Evolutionary conservation across 2,888 invertebrate genomes (phyloP).

Genomic region (Tolmerus cingulatus): DNA sequence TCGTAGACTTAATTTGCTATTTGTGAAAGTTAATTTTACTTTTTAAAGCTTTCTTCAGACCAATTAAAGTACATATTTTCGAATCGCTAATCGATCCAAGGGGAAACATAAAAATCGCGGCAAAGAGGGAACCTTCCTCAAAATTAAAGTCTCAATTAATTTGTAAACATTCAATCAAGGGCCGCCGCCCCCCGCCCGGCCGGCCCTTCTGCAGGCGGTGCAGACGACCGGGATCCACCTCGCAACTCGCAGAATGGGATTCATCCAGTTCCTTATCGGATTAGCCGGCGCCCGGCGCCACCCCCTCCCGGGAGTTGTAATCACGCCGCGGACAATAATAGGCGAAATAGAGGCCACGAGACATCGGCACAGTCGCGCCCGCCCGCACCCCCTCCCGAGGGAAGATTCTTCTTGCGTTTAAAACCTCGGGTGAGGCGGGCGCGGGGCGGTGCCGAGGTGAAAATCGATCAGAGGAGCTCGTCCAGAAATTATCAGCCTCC

Average conservation of each 20-base stretch:
- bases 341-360: constrained; percentile 31
- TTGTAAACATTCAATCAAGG: neutral
- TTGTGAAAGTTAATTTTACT: too few relatives aligned
- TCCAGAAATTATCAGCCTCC: constrained; percentile 11
- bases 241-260: neutral
- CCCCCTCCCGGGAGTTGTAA: neutral
- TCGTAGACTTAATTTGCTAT: too few relatives aligned
- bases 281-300: neutral
- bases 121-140: neutral
- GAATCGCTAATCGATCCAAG: neutral
- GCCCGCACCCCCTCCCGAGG: neutral
- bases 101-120: neutral
- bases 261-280: constrained; percentile 22
- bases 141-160: neutral
- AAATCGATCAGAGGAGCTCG: constrained; percentile 20
- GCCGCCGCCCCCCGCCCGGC: neutral
- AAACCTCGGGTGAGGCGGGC: neutral
- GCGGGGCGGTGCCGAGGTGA: neutral
- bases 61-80: neutral
- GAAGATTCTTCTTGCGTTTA: neutral
- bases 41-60: too few relatives aligned
- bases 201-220: neutral
- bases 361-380: constrained; percentile 1
- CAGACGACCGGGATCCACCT: neutral
- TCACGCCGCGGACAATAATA: constrained; percentile 26